Percentiles rank a stretch among this genome's conserved stretches.
These are phyloP conservation scores for Microplitis demolitor DNA, from an alignment of 1,140 invertebrate species.

Conservation along the genomic window DNA sequence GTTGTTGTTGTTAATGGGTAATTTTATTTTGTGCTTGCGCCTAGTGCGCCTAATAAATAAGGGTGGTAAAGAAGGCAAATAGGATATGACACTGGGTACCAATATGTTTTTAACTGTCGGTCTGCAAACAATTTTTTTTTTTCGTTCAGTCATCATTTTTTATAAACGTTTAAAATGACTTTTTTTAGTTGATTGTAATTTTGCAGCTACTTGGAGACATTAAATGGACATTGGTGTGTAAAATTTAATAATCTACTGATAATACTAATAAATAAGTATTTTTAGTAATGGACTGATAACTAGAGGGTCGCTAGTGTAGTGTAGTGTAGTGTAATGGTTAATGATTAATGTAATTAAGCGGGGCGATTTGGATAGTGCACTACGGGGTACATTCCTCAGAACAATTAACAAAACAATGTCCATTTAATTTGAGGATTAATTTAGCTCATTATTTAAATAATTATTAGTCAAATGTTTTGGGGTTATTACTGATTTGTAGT, in stretches of 20 bases:
- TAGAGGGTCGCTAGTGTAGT: not conserved
- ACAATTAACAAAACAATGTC: slow-evolving; percentile 47
- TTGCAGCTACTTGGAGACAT: slow-evolving; percentile 25
- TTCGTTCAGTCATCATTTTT: slow-evolving; percentile 37
- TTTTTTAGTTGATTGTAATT: not conserved
- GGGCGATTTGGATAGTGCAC: not conserved
- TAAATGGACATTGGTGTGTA: slow-evolving; percentile 61
- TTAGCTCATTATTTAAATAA: slow-evolving; percentile 28
- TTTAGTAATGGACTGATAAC: not conserved
- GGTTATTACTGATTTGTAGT: slow-evolving; percentile 10
- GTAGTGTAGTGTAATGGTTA: no score
- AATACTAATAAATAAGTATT: slow-evolving; percentile 4
- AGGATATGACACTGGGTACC: slow-evolving; percentile 61
- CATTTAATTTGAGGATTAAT: slow-evolving; percentile 57
- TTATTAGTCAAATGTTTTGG: not conserved
- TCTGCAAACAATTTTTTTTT: slow-evolving; percentile 61
- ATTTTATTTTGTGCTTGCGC: slow-evolving; percentile 61
- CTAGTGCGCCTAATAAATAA: slow-evolving; percentile 56
- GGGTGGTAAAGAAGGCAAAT: slow-evolving; percentile 47
- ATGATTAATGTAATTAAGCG: not conserved
- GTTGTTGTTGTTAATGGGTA: slow-evolving; percentile 49
- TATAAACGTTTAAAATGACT: not conserved
- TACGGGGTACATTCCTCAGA: not conserved
- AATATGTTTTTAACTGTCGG: slow-evolving; percentile 63
- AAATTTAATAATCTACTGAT: slow-evolving; percentile 44